Base-by-base conservation (phyloP, 2,888 invertebrate species). In the Dolichomitus sp. region DNA sequence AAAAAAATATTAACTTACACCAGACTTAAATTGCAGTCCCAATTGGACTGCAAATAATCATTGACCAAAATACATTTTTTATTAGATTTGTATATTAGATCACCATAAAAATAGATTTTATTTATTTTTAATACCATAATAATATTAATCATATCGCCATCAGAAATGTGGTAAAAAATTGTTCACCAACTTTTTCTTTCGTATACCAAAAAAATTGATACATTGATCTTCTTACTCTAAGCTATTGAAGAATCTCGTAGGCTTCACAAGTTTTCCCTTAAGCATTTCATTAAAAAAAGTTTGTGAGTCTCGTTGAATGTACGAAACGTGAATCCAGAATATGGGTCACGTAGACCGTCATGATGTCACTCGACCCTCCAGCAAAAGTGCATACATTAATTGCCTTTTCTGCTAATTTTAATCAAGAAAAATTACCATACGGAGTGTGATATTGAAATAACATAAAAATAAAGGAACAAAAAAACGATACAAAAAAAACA, bases 351-450 rank as follows among this genome's bases (percentile, higher is more conserved):
- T n/a, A 19, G 19, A 14, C 37, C 19, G 33, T 12, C 33, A 23
- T 61, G 61, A 73, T 37, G 61, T 61, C 61, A 59, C 5, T 48
- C 45, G 14, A 33, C 9, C 17, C 27, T 12, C 33, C 6, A 14
- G 9, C 19, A 30, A 61, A 59, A 33, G 12, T 61, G 14, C 33
- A 19, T 9, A 30, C 17, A 50, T 61, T 19, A 12, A 19, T 19
- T 6, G 1, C 1, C 50, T 48, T 23, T 50, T 54, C 52, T 30
- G 54, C 12, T 37, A 33, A 9, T 19, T 57, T 30, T 37, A 69
- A 77, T 77, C 77, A 11, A 50, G 42, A 48, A 50, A 52, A 83
- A 83, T 83, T 80, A 80, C 57, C 80, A 77, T 77, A 80, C 59
- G 68, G 30, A 63, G 48, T 23, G 33, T 59, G 57, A 42, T 42